phyloP scores from a whole-genome alignment of 2,113 vertebrate species.

The Dasyprocta punctata region DNA sequence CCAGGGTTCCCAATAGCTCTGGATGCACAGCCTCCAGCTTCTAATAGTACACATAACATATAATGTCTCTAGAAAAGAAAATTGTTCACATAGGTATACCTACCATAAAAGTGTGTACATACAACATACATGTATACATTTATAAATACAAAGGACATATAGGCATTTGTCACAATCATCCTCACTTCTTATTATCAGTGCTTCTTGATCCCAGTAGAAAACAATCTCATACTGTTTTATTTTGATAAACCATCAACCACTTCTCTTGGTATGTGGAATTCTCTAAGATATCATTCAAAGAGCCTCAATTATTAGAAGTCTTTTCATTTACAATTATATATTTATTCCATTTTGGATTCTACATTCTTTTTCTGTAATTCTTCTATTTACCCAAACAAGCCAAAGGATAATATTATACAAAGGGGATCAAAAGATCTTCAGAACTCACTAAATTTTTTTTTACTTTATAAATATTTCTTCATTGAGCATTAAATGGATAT shows the following conservation, averaged over 20 bases:
- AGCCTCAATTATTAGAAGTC: neutral
- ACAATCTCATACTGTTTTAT: neutral
- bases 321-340: neutral
- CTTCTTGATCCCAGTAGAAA: neutral
- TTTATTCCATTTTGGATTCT: neutral
- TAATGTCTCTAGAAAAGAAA: slow-evolving; percentile 90
- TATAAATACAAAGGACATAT: neutral
- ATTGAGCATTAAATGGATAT: neutral
- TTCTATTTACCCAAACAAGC: slow-evolving; percentile 23
- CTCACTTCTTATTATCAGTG: neutral
- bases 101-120: neutral
- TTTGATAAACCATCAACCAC: neutral
- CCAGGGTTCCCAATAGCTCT: slow-evolving; percentile 91
- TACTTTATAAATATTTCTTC: slow-evolving; percentile 31
- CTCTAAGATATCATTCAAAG: neutral
- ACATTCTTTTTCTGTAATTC: neutral
- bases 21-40: slow-evolving; percentile 94
- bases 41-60: slow-evolving; percentile 94
- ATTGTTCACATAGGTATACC: neutral
- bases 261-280: neutral
- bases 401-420: slow-evolving; percentile 18
- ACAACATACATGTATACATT: neutral
- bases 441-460: neutral
- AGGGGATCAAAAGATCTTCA: slow-evolving; percentile 5
- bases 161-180: neutral